Base-by-base conservation (phyloP, 92 coral and sea anemone species). In the Palythoa caribaeorum region DNA sequence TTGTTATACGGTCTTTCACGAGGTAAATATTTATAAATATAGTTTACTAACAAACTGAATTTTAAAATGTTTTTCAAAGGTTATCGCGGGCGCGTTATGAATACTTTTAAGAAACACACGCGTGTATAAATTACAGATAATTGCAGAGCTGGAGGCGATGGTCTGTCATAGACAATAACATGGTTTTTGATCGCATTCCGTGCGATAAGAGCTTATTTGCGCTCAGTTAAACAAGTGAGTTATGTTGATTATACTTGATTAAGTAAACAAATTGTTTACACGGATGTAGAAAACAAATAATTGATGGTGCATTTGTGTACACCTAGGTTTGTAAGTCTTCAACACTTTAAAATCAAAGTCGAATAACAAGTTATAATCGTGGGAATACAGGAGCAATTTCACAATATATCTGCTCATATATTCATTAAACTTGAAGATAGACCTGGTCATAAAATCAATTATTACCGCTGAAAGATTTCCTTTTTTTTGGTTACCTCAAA, bases 391-490 rank as follows among this genome's bases (percentile, higher is more conserved):
- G 47, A 47, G 14, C 66, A 13, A 20, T n/a, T 11, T 66, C 20
- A 50, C 60, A 13, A 81, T 36, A 5, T 39, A 20, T 81, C 76
- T 81, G 55, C 47, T 47, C 44, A 13, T 13, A 21, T 20, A 81
- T 81, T 81, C 71, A 20, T 47, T 66, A 66, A 62, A 62, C 10
- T 44, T 37, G 3, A 10, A 79, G 52, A 44, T 44, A 5, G 47
- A 62, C 76, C 86, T 65, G 75, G 76, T 68, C 86, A 51, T 68
- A 44, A 81, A 80, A 80, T 20, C 86, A 81, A 81, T 81, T 81
- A 80, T 51, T 60, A 66, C 65, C 71, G 86, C 63, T 81, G 86
- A 81, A 65, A 81, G 86, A 81, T 81, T 81, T 44, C 86, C 48
- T 1, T 68, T 81, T 63, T 81, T 81, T 66, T 4, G 16, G 62